phyloP scores from a whole-genome alignment of 2,113 vertebrate species.

The Hirundichthys speculiger region DNA sequence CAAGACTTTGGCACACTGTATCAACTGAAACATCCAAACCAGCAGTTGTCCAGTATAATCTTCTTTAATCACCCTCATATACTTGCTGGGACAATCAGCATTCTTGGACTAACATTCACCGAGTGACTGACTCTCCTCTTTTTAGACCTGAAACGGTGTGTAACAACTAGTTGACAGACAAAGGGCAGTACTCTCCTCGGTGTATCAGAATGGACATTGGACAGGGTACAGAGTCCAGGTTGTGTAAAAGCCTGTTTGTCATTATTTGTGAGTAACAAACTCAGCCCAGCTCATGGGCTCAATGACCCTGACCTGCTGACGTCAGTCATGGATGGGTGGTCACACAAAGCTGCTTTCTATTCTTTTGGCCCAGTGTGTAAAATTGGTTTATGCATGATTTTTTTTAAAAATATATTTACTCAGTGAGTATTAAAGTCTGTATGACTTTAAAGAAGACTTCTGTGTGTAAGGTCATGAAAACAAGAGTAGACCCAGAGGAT shows the following conservation, averaged over 20 bases:
- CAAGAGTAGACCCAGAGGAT: too few species aligned
- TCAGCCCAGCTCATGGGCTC: background rate
- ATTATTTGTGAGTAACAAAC: conserved; percentile 20
- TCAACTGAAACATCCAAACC: conserved; percentile 8
- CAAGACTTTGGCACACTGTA: background rate
- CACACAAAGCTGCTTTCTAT: background rate
- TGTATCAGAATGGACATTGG: conserved; percentile 47
- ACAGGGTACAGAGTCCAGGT: conserved; percentile 63
- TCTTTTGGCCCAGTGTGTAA: too few species aligned
- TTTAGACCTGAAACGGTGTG: background rate
- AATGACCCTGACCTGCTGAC: conserved; percentile 28
- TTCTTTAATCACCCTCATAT: background rate
- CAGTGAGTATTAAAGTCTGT: too few species aligned
- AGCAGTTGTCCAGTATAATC: background rate
- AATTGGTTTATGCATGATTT: too few species aligned
- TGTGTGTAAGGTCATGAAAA: too few species aligned
- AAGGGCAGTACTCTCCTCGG: conserved; percentile 54
- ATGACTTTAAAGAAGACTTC: too few species aligned
- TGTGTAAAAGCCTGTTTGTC: conserved; percentile 61
- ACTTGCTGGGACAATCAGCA: background rate
- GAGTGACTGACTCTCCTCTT: background rate
- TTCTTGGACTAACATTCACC: background rate
- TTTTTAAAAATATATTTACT: too few species aligned
- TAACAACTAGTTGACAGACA: background rate
- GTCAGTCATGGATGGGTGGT: conserved; percentile 7